phyloP scores from a whole-genome alignment of 2,113 vertebrate genomes.

The Fregata magnificens region DNA sequence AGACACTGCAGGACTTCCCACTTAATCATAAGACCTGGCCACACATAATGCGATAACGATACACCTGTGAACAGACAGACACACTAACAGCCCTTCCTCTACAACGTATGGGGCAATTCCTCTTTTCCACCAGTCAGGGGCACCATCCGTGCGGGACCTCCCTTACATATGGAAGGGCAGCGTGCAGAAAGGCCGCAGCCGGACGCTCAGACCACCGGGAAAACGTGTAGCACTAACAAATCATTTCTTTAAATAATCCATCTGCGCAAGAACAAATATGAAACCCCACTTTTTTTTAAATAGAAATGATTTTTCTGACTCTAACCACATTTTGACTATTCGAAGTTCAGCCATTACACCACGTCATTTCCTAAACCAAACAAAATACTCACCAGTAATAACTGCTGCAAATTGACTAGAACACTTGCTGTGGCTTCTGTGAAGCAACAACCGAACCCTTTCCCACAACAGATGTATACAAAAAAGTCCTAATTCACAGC shows the following conservation, averaged over 20 bases:
- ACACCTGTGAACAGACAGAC: not conserved
- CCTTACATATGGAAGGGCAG: not conserved
- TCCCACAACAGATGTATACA: not conserved
- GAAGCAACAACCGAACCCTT: not conserved
- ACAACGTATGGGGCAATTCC: accelerated
- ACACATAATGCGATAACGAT: accelerated
- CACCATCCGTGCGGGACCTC: accelerated
- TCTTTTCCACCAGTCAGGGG: too few relatives aligned
- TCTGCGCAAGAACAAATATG: not conserved
- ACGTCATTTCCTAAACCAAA: conserved; percentile 43
- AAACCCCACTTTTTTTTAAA: not conserved
- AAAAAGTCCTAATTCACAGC: not conserved
- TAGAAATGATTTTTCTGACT: not conserved
- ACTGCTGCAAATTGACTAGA: not conserved
- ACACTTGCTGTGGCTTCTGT: not conserved
- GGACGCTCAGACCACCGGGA: accelerated
- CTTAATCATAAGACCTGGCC: not conserved
- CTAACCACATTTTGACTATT: not conserved
- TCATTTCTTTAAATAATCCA: not conserved
- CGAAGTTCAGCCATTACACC: not conserved
- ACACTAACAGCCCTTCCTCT: accelerated
- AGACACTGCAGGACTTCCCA: accelerated
- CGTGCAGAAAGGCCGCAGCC: not conserved
- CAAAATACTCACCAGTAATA: not conserved
- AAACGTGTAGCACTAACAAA: not conserved